Conservation (phyloP, 2,113 vertebrate species). For the Mugil cephalus region DNA sequence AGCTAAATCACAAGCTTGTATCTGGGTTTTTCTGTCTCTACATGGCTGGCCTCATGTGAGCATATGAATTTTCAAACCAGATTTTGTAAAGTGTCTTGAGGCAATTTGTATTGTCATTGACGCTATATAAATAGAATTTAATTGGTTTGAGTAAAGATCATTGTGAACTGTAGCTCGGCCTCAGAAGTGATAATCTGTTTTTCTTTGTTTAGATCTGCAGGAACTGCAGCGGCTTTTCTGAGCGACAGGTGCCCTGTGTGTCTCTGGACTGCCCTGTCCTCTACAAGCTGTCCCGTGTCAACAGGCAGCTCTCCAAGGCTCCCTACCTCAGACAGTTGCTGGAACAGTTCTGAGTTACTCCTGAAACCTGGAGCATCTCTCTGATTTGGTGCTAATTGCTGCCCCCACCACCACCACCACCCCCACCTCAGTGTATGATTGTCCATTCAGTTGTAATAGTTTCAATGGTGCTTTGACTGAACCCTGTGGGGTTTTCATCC, state of each 20-base stretch:
- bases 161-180: background rate
- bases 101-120: too few relatives aligned
- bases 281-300: conserved; percentile 93
- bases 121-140: too few relatives aligned
- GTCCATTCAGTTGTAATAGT: conserved; percentile 51
- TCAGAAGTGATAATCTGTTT: background rate
- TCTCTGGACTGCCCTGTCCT: conserved; percentile 96
- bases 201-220: conserved; percentile 88
- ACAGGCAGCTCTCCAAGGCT: conserved; percentile 91
- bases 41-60: too few relatives aligned
- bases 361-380: background rate
- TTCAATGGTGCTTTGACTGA: conserved; percentile 72
- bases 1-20: too few relatives aligned
- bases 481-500: conserved; percentile 47
- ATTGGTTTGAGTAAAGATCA: too few relatives aligned
- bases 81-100: too few relatives aligned
- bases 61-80: too few relatives aligned
- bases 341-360: conserved; percentile 91
- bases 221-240: conserved; percentile 91
- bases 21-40: too few relatives aligned
- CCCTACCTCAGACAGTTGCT: conserved; percentile 96
- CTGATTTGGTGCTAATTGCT: conserved; percentile 77
- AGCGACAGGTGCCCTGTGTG: conserved; percentile 91
- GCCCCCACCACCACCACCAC: background rate
- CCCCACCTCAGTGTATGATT: conserved; percentile 43